Base-by-base conservation (phyloP, 2,797 vertebrate genomes). In the Nyctibius grandis region DNA sequence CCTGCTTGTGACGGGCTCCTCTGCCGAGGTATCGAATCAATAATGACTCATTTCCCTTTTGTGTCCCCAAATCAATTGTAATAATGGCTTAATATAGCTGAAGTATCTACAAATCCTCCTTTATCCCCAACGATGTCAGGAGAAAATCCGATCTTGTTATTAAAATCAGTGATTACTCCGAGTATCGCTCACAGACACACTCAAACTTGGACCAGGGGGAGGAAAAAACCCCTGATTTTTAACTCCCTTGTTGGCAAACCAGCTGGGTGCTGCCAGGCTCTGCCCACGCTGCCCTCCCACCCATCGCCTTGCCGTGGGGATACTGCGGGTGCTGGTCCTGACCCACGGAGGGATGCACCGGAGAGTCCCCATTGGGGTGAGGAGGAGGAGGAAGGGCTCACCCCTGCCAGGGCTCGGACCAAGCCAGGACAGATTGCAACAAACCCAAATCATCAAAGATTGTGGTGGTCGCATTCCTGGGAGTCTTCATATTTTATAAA, bases 31-130 rank as follows among this genome's bases (percentile, higher is more conserved):
- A 90, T 78, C 47, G 47, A 44, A 75, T 11, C 75, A 36, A 50
- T 92, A 81, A 93, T 60, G 86, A 92, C 92, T 93, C 79, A 72
- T 84, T 94, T 96, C 82, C 72, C 84, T 91, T 89, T 83, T 76
- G 76, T 86, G 81, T 59, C 93, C 2, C 3, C 75, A 83, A 94
- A 89, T 95, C 93, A 95, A 96, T 95, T 94, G 95, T 82, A 93
- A 93, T 96, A 96, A 97, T 96, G 90, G 85, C 96, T 95, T 96
- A 89, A 96, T 93, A 95, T 84, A 96, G 82, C 95, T 57, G 87
- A 83, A 95, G 93, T 51, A 93, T 89, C 91, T 60, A 69, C 78
- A 97, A 98, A 98, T 96, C 96, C 97, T 94, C 63, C 94, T 96
- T 97, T 51, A 96, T 96, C 93, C 94, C 79, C 88, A 85, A 54